Evolutionary conservation across 2,113 vertebrate genomes (phyloP).

Genomic region (Pteruthius melanotis): DNA sequence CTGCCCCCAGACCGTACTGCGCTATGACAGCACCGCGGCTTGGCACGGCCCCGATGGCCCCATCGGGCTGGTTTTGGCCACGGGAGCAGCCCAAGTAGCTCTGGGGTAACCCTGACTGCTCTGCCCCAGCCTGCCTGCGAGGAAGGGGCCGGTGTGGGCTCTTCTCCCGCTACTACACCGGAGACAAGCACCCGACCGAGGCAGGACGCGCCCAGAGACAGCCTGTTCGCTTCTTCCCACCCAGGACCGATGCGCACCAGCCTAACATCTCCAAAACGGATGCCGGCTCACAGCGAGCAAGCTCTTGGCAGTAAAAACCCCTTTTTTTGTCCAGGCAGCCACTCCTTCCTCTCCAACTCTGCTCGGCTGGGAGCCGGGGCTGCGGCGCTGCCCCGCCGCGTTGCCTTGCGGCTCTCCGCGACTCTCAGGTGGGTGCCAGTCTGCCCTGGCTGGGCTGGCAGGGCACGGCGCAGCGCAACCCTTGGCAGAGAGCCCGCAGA

Average conservation of each 20-base stretch:
- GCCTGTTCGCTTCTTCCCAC: not conserved
- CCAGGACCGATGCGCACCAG: not conserved
- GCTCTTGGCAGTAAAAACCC: not conserved
- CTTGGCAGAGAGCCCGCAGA: slow-evolving; percentile 5
- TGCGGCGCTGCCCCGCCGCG: not conserved
- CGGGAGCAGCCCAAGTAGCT: not conserved
- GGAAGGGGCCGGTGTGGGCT: not conserved
- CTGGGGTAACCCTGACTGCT: not conserved
- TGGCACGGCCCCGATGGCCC: not conserved
- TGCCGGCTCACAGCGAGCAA: not conserved
- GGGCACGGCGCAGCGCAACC: not conserved
- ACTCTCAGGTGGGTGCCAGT: not conserved
- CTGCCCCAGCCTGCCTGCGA: not conserved
- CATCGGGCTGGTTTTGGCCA: not conserved
- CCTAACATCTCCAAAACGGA: not conserved
- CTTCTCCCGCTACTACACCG: not conserved
- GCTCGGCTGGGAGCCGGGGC: not conserved
- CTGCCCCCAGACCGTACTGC: slow-evolving; percentile 49
- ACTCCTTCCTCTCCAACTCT: not conserved
- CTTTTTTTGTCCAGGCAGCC: not conserved
- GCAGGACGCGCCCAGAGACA: not conserved
- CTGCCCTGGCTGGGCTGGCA: not conserved
- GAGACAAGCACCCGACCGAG: not conserved
- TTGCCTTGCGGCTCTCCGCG: not conserved
- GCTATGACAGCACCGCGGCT: not conserved